These are phyloP conservation scores for Emys orbicularis DNA, from an alignment of 2,797 vertebrate genomes.

Conservation along the genomic window DNA sequence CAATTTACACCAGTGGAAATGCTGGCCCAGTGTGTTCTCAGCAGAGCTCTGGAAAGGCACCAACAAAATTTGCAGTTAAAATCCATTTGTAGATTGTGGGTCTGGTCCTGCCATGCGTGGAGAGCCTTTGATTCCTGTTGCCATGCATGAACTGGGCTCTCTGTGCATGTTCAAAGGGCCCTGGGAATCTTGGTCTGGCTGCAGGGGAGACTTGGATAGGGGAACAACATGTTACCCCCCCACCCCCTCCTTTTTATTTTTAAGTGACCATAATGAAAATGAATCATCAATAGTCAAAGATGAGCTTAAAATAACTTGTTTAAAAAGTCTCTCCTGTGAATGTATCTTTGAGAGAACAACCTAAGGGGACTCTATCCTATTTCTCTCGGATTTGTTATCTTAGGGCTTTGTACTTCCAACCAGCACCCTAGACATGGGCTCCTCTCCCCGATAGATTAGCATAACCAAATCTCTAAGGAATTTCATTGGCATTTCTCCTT, in stretches of 20 bases:
- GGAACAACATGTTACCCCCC: neutral
- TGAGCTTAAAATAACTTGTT: neutral
- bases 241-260: neutral
- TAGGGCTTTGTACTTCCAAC: neutral
- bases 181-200: neutral
- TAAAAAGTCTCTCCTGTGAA: neutral
- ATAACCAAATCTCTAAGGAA: neutral
- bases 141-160: neutral
- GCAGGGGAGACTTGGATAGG: neutral
- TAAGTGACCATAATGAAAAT: neutral
- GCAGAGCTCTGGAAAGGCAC: slow-evolving; percentile 25
- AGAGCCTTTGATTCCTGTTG: neutral
- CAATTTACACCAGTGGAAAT: rapidly evolving
- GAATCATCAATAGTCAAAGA: neutral
- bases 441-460: neutral
- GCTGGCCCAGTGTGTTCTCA: slow-evolving; percentile 19
- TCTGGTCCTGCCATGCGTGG: rapidly evolving
- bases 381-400: neutral
- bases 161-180: neutral
- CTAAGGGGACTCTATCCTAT: rapidly evolving
- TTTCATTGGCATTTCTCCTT: neutral
- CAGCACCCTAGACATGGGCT: neutral
- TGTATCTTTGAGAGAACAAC: neutral
- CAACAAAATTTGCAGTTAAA: rapidly evolving
- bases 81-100: neutral